phyloP scores from a whole-genome alignment of 2,888 invertebrate genomes.

The Tupiocoris notatus region DNA sequence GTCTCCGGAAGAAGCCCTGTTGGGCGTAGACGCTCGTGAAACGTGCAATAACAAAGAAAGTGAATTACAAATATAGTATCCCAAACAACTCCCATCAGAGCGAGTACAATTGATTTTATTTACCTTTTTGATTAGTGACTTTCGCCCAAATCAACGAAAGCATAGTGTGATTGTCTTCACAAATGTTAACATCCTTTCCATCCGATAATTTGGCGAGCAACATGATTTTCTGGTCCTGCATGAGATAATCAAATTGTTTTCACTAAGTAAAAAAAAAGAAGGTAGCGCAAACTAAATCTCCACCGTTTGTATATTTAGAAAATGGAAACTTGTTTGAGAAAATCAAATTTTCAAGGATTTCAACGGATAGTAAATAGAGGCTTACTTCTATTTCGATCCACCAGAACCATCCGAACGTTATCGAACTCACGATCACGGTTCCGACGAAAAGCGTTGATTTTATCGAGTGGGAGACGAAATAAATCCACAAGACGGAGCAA shows the following conservation, averaged over 20 bases:
- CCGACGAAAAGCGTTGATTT: constrained; percentile 22
- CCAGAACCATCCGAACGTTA: constrained; percentile 17
- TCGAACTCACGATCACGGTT: background rate
- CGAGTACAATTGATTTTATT: no score
- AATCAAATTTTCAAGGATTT: background rate
- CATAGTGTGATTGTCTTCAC: background rate
- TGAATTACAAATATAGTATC: no score
- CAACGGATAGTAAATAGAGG: background rate
- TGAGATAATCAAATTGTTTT: no score
- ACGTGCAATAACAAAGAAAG: no score
- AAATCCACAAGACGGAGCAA: constrained; percentile 13
- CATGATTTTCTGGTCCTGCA: background rate
- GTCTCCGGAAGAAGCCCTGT: no score
- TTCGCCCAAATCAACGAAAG: background rate
- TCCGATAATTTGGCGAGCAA: background rate
- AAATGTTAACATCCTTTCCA: background rate
- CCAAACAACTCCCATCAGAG: no score
- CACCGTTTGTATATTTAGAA: no score
- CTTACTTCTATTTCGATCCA: constrained; percentile 25
- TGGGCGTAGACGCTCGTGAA: no score
- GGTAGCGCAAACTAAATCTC: no score
- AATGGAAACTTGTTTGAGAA: no score
- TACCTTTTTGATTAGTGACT: background rate
- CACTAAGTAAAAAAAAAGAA: no score
- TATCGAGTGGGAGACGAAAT: background rate